Base-by-base conservation (phyloP, 2,113 vertebrate genomes). In the Anseranas semipalmata region DNA sequence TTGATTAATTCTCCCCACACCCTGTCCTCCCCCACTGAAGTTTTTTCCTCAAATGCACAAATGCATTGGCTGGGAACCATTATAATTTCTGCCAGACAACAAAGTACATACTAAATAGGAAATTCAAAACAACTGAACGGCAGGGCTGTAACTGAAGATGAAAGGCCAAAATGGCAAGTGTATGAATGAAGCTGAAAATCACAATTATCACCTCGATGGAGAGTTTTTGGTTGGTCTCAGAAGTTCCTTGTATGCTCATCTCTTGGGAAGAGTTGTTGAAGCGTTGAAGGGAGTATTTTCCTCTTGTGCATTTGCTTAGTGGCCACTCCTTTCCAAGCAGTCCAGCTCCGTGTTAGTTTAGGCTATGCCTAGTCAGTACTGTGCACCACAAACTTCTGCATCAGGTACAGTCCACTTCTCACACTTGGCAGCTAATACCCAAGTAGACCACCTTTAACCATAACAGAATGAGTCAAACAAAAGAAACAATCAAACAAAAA, bases 311-410 rank as follows among this genome's bases (percentile, higher is more conserved):
- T 21, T 18, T 41, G 16, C 16, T 27, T 28, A 41, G 48, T 4
- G 5, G 45, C 45, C 72, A 10, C 9, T 60, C 13, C 18, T 89
- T 66, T 22, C 19, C 70, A 9, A 84, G 39, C 24, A 76, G 43
- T 33, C 9, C 21, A 41, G 32, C 8, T n/a, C 32, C 67, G 19
- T 37, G 46, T 45, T 71, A n/a, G 22, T 87, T 89, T 19, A 55
- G n/a, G 46, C 46, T 24, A 25, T 24, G 25, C 2, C 21, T 62
- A 9, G 10, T 59, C n/a, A 41, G 21, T 45, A 17, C 27, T 48
- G 19, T 28, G 13, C 4, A 62, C n/a, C 19, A 24, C 0, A 0
- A 55, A 25, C 5, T 20, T 56, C 52, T 46, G 15, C 5, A 3
- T 37, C 20, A 41, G 25, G 55, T 80, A 53, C 18, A n/a, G 5